Conservation (phyloP, 2,888 invertebrate species). For the Sphinx pinastri region DNA sequence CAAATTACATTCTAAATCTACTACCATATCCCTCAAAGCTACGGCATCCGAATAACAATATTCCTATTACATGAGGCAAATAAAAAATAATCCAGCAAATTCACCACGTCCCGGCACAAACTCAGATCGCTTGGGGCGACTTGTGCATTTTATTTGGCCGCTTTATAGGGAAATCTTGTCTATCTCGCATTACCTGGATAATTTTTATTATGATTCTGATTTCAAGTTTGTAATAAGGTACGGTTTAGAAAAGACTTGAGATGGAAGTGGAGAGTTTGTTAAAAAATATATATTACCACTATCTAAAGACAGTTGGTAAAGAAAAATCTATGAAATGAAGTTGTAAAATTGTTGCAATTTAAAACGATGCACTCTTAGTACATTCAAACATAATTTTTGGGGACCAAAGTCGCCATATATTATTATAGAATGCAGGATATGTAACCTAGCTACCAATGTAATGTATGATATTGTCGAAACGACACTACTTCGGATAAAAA, state of each 20-base stretch:
- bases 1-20: conserved; percentile 43
- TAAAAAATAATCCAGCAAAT: conserved; percentile 59
- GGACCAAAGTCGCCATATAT: too few species aligned
- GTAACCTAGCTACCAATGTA: too few species aligned
- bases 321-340: background rate
- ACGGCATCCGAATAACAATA: conserved; percentile 51
- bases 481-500: too few species aligned
- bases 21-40: conserved; percentile 35
- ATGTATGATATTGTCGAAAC: too few species aligned
- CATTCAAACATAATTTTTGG: too few species aligned
- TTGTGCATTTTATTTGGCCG: conserved; percentile 41
- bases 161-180: conserved; percentile 35
- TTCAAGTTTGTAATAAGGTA: background rate
- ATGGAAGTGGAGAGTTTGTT: background rate
- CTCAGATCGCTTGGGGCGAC: conserved; percentile 43
- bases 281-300: background rate
- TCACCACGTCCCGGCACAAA: conserved; percentile 41
- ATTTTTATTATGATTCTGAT: conserved; percentile 4
- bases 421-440: too few species aligned
- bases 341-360: too few species aligned
- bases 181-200: conserved; percentile 16
- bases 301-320: background rate
- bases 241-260: background rate
- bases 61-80: conserved; percentile 50
- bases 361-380: too few species aligned